Evolutionary conservation across 2,888 invertebrate species (phyloP).

Genomic region (Fabriciana adippe): DNA sequence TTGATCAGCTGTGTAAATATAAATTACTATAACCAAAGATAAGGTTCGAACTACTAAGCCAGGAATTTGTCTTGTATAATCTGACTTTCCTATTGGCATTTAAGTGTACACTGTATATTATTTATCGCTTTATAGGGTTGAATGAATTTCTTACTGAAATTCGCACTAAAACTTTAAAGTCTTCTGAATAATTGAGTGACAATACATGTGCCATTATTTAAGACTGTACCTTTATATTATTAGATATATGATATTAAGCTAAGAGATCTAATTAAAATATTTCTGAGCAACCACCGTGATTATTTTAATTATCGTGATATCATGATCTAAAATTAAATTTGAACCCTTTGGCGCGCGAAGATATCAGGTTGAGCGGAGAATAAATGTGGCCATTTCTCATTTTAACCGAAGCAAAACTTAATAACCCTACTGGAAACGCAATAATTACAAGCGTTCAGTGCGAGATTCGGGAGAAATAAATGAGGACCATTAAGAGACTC

Average conservation of each 20-base stretch:
- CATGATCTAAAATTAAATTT: conserved; percentile 76
- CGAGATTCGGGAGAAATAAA: conserved; percentile 80
- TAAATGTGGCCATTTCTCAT: conserved; percentile 79
- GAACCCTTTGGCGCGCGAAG: conserved; percentile 66
- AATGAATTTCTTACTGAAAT: too few relatives aligned
- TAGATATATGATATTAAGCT: background rate
- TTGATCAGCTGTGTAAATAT: too few relatives aligned
- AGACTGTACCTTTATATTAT: background rate
- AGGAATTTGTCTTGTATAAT: background rate
- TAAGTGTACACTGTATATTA: too few relatives aligned
- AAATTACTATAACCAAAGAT: background rate
- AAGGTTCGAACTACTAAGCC: background rate
- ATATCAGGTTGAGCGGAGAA: conserved; percentile 77
- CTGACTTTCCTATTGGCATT: background rate
- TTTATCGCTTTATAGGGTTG: too few relatives aligned
- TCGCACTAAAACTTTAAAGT: too few relatives aligned
- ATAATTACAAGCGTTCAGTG: conserved; percentile 78
- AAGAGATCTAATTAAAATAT: conserved; percentile 10
- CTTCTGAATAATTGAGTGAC: too few relatives aligned
- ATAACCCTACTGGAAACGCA: conserved; percentile 79
- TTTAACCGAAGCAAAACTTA: conserved; percentile 80
- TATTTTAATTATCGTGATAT: conserved; percentile 74
- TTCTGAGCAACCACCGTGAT: conserved; percentile 50
- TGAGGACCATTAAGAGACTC: conserved; percentile 79
- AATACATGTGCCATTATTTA: background rate